A percentile compares a stretch with the other conserved stretches of the same genome.
Conservation (phyloP, 2,797 vertebrate genomes). For the Ctenopoma multispine region DNA sequence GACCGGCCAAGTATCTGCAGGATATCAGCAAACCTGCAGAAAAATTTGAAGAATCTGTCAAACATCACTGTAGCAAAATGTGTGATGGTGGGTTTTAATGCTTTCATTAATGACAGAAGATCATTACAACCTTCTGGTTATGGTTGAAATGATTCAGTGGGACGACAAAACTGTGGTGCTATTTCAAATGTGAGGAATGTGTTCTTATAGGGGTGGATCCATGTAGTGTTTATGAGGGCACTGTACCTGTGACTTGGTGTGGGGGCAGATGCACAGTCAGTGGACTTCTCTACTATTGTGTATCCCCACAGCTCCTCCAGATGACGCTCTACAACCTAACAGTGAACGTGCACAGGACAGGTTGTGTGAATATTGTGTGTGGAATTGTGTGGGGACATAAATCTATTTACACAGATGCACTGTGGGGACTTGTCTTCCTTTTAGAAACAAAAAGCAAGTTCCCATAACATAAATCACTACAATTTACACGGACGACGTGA, state of each 20-base stretch:
- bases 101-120: not conserved
- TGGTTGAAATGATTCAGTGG: not conserved
- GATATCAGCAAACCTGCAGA: conserved; percentile 83
- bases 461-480: too few species aligned
- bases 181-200: not conserved
- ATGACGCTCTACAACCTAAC: conserved; percentile 79
- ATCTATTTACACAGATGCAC: too few species aligned
- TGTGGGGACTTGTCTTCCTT: too few species aligned
- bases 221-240: not conserved
- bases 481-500: too few species aligned
- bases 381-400: too few species aligned
- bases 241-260: conserved; percentile 56
- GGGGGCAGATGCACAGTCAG: conserved; percentile 10
- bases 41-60: not conserved
- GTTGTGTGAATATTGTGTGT: not conserved
- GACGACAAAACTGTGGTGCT: not conserved
- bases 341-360: conserved; percentile 8
- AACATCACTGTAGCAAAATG: not conserved
- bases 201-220: not conserved
- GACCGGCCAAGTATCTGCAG: conserved; percentile 78
- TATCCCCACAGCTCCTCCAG: conserved; percentile 76
- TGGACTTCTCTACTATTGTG: conserved; percentile 17
- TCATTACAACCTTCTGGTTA: not conserved
- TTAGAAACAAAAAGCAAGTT: too few species aligned
- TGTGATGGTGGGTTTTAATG: not conserved